Evolutionary conservation across 2,888 invertebrate genomes (phyloP).

Genomic region (Isotomurus palustris): DNA sequence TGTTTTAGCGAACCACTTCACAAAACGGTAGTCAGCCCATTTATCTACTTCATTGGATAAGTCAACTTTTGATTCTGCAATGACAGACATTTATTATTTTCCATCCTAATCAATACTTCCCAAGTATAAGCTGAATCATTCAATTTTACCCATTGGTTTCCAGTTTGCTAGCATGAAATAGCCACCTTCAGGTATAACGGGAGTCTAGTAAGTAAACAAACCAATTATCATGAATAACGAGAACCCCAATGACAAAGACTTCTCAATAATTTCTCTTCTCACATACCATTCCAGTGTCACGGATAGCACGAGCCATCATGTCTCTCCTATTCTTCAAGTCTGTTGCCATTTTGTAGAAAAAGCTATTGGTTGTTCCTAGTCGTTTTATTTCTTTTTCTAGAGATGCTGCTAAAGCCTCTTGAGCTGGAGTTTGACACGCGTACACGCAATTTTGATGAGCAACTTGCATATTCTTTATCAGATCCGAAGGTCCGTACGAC

Average conservation of each 20-base stretch:
- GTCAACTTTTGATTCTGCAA: slow-evolving; percentile 62
- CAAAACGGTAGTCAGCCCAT: slow-evolving; percentile 83
- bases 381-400: slow-evolving; percentile 54
- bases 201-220: too few species aligned
- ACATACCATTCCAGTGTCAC: slow-evolving; percentile 79
- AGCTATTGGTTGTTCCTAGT: slow-evolving; percentile 70
- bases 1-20: slow-evolving; percentile 92
- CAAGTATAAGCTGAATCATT: background rate
- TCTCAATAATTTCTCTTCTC: too few species aligned
- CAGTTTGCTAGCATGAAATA: slow-evolving; percentile 97
- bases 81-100: background rate
- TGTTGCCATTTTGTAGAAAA: slow-evolving; percentile 69
- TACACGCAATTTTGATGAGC: slow-evolving; percentile 59
- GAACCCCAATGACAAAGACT: background rate
- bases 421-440: slow-evolving; percentile 54
- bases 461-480: slow-evolving; percentile 52
- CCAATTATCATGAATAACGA: background rate
- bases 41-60: slow-evolving; percentile 65
- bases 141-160: slow-evolving; percentile 62
- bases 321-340: slow-evolving; percentile 76
- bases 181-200: slow-evolving; percentile 91
- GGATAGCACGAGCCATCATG: slow-evolving; percentile 67
- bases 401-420: slow-evolving; percentile 49
- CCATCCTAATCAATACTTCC: background rate
- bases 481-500: slow-evolving; percentile 56